phyloP scores from a whole-genome alignment of 2,888 invertebrate species.

The Lasiommata megera region DNA sequence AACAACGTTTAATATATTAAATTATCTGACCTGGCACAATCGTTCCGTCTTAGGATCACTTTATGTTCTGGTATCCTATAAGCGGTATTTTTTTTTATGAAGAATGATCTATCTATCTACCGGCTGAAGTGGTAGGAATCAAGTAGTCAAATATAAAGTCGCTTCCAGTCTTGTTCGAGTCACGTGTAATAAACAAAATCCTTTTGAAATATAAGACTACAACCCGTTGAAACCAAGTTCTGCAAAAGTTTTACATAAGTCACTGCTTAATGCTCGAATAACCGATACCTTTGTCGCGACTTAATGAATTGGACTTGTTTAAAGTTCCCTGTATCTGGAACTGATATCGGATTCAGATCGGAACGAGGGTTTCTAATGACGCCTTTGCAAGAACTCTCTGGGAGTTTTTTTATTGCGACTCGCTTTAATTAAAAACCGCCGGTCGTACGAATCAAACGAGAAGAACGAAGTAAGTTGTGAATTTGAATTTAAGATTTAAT shows the following conservation, averaged over 20 bases:
- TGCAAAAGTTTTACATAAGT: slow-evolving; percentile 37
- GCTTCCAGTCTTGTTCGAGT: too few species aligned
- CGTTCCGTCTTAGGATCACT: too few species aligned
- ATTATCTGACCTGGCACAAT: too few species aligned
- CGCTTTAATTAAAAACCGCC: slow-evolving; percentile 66
- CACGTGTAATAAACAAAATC: not conserved
- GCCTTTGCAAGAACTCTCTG: slow-evolving; percentile 43
- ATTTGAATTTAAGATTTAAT: slow-evolving; percentile 15
- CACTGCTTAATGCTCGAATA: slow-evolving; percentile 48
- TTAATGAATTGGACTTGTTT: slow-evolving; percentile 68
- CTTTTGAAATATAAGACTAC: not conserved
- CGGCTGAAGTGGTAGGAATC: too few species aligned
- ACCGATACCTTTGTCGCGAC: slow-evolving; percentile 56
- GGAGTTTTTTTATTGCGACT: slow-evolving; percentile 55
- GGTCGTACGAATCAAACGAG: slow-evolving; percentile 35
- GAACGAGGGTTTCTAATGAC: slow-evolving; percentile 56
- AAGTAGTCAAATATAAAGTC: too few species aligned
- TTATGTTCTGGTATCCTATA: too few species aligned
- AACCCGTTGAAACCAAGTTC: slow-evolving; percentile 15
- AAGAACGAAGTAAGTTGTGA: slow-evolving; percentile 19
- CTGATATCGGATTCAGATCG: slow-evolving; percentile 54
- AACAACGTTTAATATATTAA: too few species aligned
- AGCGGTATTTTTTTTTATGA: too few species aligned
- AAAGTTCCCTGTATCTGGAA: slow-evolving; percentile 60
- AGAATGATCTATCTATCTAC: too few species aligned